Conservation (phyloP, 1,140 invertebrate species). For the Zaprionus davidi region DNA sequence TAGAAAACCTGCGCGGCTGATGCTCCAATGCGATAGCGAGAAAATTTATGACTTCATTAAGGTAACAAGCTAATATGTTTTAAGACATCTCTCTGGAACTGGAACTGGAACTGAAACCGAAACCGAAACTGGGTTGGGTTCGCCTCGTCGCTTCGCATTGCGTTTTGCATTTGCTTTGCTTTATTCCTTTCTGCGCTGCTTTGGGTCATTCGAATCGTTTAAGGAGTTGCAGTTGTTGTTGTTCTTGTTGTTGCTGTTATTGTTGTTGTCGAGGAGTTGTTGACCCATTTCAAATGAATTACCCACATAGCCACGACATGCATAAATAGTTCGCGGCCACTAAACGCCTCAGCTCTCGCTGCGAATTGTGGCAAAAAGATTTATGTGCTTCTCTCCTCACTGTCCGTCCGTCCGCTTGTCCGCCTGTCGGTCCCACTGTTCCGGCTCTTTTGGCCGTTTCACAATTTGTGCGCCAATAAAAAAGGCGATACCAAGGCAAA, state of each 20-base stretch:
- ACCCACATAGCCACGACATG: slow-evolving; percentile 50
- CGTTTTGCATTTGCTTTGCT: slow-evolving; percentile 6
- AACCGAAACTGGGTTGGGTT: slow-evolving; percentile 65
- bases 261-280: slow-evolving; percentile 57
- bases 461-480: slow-evolving; percentile 45
- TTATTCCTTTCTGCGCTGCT: slow-evolving; percentile 1
- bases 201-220: slow-evolving; percentile 79
- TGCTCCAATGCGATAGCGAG: slow-evolving; percentile 72
- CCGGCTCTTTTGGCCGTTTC: slow-evolving; percentile 1
- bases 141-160: background rate
- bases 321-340: slow-evolving; percentile 68
- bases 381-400: slow-evolving; percentile 55
- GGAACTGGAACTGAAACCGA: slow-evolving; percentile 39
- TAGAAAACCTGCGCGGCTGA: slow-evolving; percentile 69
- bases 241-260: slow-evolving; percentile 20
- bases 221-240: slow-evolving; percentile 59
- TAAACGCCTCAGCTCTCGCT: slow-evolving; percentile 63
- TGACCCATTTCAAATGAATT: slow-evolving; percentile 82
- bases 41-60: slow-evolving; percentile 83
- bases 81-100: slow-evolving; percentile 57
- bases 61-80: slow-evolving; percentile 82
- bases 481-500: slow-evolving; percentile 58
- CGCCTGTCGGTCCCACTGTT: background rate
- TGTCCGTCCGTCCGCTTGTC: slow-evolving; percentile 6
- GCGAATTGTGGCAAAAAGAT: slow-evolving; percentile 70